Conservation (phyloP, 2,888 invertebrate species). For the Macroteleia sp. region DNA sequence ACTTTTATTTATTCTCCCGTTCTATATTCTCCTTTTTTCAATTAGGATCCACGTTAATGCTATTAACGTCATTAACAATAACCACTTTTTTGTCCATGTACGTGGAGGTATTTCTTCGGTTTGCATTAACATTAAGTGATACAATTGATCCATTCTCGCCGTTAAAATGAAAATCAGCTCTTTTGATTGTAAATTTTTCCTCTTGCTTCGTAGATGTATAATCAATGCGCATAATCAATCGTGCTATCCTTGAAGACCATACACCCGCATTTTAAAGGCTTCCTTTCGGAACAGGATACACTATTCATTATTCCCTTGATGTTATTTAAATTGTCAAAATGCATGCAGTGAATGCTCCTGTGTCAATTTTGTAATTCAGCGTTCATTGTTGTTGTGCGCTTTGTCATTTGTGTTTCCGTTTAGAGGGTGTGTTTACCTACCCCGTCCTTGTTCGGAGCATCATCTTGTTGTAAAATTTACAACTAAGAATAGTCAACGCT, state of each 20-base stretch:
- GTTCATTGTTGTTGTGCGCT: constrained; percentile 73
- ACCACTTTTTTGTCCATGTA: not conserved
- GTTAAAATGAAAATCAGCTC: constrained; percentile 51
- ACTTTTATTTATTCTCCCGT: constrained; percentile 20
- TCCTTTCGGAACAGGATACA: constrained; percentile 49
- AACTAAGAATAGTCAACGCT: constrained; percentile 68
- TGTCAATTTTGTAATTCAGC: constrained; percentile 72
- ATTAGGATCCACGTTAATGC: constrained; percentile 6
- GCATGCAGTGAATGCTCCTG: constrained; percentile 55
- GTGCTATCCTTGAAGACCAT: constrained; percentile 59
- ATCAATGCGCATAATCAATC: constrained; percentile 74
- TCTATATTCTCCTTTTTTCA: constrained; percentile 2
- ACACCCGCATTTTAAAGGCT: constrained; percentile 71
- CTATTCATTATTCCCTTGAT: constrained; percentile 46
- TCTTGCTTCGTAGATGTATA: constrained; percentile 42
- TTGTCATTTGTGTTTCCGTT: constrained; percentile 80
- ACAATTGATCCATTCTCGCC: constrained; percentile 45
- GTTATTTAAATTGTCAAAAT: constrained; percentile 66
- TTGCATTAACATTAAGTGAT: constrained; percentile 5
- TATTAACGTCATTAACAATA: not conserved
- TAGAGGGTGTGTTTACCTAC: constrained; percentile 74
- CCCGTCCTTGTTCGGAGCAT: constrained; percentile 62
- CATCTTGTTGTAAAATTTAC: constrained; percentile 62
- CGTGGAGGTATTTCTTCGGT: not conserved
- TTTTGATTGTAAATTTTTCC: constrained; percentile 47